These are phyloP conservation scores for Scartelaos histophorus DNA, from an alignment of 2,113 vertebrate species.

Conservation along the genomic window DNA sequence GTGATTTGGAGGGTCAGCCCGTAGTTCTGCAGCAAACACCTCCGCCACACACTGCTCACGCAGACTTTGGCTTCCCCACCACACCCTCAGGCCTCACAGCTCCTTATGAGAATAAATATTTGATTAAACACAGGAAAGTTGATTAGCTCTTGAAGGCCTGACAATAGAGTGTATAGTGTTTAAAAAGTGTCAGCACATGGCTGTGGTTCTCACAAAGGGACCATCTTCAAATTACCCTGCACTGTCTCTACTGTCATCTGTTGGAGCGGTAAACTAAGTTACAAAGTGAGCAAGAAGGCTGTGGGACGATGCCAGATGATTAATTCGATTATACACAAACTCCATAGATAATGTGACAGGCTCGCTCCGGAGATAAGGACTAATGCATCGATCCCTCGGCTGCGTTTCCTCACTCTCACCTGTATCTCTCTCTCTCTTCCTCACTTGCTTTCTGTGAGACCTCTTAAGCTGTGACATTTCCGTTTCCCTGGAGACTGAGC, in stretches of 20 bases:
- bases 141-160: constrained; percentile 59
- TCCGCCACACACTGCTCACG: constrained; percentile 48
- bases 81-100: constrained; percentile 51
- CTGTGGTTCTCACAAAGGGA: constrained; percentile 49
- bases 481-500: constrained; percentile 82
- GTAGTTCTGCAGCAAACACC: constrained; percentile 57
- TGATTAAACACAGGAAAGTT: constrained; percentile 70
- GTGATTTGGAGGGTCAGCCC: constrained; percentile 73
- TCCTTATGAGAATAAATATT: constrained; percentile 70
- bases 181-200: constrained; percentile 23
- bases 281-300: constrained; percentile 40
- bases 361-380: constrained; percentile 48
- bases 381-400: constrained; percentile 53
- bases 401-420: constrained; percentile 53
- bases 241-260: constrained; percentile 47
- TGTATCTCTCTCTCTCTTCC: constrained; percentile 48
- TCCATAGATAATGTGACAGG: constrained; percentile 60
- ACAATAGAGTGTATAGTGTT: constrained; percentile 36
- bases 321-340: constrained; percentile 64
- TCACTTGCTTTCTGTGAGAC: constrained; percentile 70
- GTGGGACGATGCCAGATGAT: constrained; percentile 54
- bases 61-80: constrained; percentile 37
- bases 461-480: constrained; percentile 84
- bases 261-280: constrained; percentile 61
- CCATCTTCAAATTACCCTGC: constrained; percentile 47